These are phyloP conservation scores for Ellobium chinense DNA, from an alignment of 2,888 invertebrate species.

Conservation along the genomic window DNA sequence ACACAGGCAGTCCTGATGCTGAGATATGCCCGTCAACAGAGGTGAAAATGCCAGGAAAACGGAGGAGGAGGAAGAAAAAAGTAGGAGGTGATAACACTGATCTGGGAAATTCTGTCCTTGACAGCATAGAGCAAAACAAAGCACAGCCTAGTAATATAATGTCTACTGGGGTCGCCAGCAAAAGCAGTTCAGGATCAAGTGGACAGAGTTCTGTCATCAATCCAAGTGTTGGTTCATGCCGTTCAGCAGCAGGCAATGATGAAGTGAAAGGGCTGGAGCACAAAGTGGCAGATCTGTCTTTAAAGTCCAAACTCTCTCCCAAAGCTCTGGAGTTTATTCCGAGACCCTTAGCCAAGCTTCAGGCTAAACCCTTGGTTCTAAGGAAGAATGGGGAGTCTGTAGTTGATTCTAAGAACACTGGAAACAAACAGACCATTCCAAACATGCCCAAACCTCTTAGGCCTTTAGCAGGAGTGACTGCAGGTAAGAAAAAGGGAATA, in stretches of 20 bases:
- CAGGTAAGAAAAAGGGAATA: not conserved
- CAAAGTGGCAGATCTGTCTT: not conserved
- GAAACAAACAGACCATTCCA: too few species aligned
- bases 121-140: too few species aligned
- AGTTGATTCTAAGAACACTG: not conserved
- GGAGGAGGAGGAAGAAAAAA: too few species aligned
- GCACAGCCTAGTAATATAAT: too few species aligned
- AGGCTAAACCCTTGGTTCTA: not conserved
- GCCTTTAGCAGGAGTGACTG: not conserved
- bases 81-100: too few species aligned
- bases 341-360: constrained; percentile 14
- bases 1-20: too few species aligned
- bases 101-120: too few species aligned
- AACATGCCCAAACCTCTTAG: not conserved
- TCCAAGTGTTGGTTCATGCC: not conserved
- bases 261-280: not conserved
- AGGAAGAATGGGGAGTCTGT: not conserved
- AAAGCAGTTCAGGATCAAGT: not conserved
- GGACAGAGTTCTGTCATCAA: too few species aligned
- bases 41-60: too few species aligned
- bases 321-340: constrained; percentile 25
- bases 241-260: not conserved
- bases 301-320: not conserved
- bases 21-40: too few species aligned
- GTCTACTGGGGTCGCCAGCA: not conserved